Base-by-base conservation (phyloP, 2,888 invertebrate species). In the Trichogramma dendrolimi region DNA sequence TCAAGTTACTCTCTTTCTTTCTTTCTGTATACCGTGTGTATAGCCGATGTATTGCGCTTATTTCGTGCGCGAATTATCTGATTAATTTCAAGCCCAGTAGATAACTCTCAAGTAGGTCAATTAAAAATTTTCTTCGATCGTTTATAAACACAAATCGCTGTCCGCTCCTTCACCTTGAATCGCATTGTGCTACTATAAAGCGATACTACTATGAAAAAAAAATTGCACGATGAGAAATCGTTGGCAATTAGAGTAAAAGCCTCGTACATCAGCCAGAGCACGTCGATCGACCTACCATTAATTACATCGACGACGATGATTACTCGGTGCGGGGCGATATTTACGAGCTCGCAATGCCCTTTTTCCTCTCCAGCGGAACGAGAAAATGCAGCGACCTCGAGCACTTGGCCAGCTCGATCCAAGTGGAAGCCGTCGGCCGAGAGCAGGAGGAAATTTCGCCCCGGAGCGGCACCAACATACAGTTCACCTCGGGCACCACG, bases 401-500 rank as follows among this genome's bases (percentile, higher is more conserved):
- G 48, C 67, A 73, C 40, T 61, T 77, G 38, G 75, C 79, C 0
- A 72, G 72, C 49, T 66, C 63, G 7, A 67, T 67, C 14, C 73
- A 76, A 53, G 67, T 80, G 7, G 71, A 75, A 40, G 69, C 70
- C 4, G 73, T 83, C n/a, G 78, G 79, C 46, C 82, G 80, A 48
- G 72, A 82, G 58, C 86, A 88, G 72, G 68, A 77, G 0, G 69
- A 75, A 0, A 81, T 92, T 8, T 82, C 85, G 55, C 86, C 90
- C 44, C 88, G 89, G 74, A 84, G 85, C 50, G 83, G 87, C 0
- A 86, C 85, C 69, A 91, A 90, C 74, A 87, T 95, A 68, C 87
- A 92, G 74, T 93, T 92, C 73, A 92, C 93, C 1, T 94, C 93
- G 1, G 92, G 91, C 14, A 91, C 91, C 1, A 92, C 94, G 0